Percentiles rank a stretch among this genome's conserved stretches.
Evolutionary conservation across 1,140 invertebrate genomes (phyloP).

Genomic region (Drosophila prosaltans): DNA sequence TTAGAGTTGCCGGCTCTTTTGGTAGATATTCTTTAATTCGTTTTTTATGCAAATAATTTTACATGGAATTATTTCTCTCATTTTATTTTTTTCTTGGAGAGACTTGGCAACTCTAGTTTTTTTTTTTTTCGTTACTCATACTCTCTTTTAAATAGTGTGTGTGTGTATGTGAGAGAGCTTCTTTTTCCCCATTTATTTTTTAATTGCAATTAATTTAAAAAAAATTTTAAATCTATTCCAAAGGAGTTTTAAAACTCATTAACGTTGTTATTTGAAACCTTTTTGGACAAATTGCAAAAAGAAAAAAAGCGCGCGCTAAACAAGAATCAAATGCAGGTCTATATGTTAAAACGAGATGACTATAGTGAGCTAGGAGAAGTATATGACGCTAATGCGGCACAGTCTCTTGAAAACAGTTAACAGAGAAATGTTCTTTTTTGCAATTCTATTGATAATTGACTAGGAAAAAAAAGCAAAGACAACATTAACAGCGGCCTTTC

Average conservation of each 20-base stretch:
- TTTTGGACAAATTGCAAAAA: conserved; percentile 27
- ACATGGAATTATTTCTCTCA: conserved; percentile 26
- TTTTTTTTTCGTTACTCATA: conserved; percentile 72
- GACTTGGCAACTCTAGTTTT: conserved; percentile 69
- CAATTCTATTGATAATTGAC: conserved; percentile 47
- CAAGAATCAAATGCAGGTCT: conserved; percentile 31
- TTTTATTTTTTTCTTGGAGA: conserved; percentile 23
- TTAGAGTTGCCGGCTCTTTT: conserved; percentile 15
- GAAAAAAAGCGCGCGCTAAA: conserved; percentile 69
- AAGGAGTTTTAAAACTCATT: conserved; percentile 24
- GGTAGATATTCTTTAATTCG: conserved; percentile 20
- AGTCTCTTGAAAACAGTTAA: conserved; percentile 57
- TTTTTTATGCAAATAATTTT: conserved; percentile 56
- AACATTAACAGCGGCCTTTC: conserved; percentile 49
- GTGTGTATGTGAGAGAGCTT: conserved; percentile 32
- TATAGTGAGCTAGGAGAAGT: conserved; percentile 31
- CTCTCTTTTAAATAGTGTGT: conserved; percentile 33
- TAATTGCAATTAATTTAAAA: conserved; percentile 66
- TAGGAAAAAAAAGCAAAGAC: conserved; percentile 19
- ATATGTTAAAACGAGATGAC: conserved; percentile 74
- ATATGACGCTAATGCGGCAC: conserved; percentile 43
- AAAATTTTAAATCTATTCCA: conserved; percentile 71
- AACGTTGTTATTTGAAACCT: conserved; percentile 16
- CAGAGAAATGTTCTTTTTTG: conserved; percentile 30
- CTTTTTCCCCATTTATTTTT: conserved; percentile 21